Conservation (phyloP, 2,888 invertebrate species). For the Coenonympha glycerion region DNA sequence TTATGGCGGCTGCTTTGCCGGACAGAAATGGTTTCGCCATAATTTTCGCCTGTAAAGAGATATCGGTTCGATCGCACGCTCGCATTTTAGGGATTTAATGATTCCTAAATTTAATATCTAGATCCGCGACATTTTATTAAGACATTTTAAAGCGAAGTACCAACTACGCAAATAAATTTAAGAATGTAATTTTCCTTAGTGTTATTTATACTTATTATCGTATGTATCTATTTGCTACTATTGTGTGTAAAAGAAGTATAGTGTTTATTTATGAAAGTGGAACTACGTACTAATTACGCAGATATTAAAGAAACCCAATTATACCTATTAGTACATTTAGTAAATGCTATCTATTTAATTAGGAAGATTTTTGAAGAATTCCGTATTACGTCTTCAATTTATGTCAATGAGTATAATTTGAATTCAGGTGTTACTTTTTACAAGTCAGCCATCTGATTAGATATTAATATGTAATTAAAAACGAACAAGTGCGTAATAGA, state of each 20-base stretch:
- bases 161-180: conserved; percentile 13
- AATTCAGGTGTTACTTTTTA: no score
- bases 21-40: conserved; percentile 33
- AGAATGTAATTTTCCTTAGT: conserved; percentile 7
- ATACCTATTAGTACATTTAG: no score
- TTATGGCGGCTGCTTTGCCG: conserved; percentile 41
- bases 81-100: conserved; percentile 32
- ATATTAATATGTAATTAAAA: no score
- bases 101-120: conserved; percentile 27
- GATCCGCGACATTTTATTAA: conserved; percentile 26
- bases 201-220: conserved; percentile 1
- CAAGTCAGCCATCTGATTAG: no score
- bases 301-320: no score
- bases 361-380: no score
- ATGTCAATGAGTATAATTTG: no score
- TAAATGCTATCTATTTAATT: no score
- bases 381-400: no score
- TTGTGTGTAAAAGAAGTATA: not conserved
- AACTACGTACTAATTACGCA: no score
- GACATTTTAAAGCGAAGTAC: conserved; percentile 26
- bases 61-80: conserved; percentile 29
- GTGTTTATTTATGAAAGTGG: no score
- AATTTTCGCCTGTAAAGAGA: conserved; percentile 35
- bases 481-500: no score
- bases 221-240: not conserved